Conservation (phyloP, 1,140 invertebrate species). For the Nilaparvata lugens region DNA sequence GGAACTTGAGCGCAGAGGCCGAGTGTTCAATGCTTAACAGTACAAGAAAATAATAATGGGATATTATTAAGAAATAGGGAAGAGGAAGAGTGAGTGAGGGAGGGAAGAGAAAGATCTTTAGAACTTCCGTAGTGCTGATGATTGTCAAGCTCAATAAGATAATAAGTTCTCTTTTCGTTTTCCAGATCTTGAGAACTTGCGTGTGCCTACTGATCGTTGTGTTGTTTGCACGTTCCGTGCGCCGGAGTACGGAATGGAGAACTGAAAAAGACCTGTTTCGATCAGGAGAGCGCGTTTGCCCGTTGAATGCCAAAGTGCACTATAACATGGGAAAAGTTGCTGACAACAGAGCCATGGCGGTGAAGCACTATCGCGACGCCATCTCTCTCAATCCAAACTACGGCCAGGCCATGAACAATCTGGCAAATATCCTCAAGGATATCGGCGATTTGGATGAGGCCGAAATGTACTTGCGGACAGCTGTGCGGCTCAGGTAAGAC, state of each 20-base stretch:
- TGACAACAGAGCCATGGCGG: slow-evolving; percentile 45
- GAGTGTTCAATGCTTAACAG: too few relatives aligned
- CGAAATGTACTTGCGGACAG: slow-evolving; percentile 61
- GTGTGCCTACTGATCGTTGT: not conserved
- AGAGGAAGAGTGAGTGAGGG: too few relatives aligned
- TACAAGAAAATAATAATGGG: too few relatives aligned
- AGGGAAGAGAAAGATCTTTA: too few relatives aligned
- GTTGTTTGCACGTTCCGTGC: slow-evolving; percentile 36
- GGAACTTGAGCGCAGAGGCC: too few relatives aligned
- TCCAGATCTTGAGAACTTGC: too few relatives aligned
- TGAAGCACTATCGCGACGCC: slow-evolving; percentile 68
- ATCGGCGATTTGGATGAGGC: slow-evolving; percentile 60
- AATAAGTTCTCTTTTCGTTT: too few relatives aligned
- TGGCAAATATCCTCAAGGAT: slow-evolving; percentile 86
- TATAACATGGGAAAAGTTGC: slow-evolving; percentile 86
- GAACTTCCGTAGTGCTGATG: too few relatives aligned
- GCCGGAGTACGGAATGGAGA: slow-evolving; percentile 70
- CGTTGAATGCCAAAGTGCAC: slow-evolving; percentile 89
- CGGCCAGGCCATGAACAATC: slow-evolving; percentile 95
- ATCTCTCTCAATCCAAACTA: slow-evolving; percentile 79
- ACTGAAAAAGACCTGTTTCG: slow-evolving; percentile 61
- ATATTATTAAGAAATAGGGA: too few relatives aligned
- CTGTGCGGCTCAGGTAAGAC: slow-evolving; percentile 62
- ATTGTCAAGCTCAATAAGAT: too few relatives aligned
- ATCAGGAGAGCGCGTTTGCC: slow-evolving; percentile 66